Conservation (phyloP, 1,140 invertebrate genomes). For the Drosophila murphyi region DNA sequence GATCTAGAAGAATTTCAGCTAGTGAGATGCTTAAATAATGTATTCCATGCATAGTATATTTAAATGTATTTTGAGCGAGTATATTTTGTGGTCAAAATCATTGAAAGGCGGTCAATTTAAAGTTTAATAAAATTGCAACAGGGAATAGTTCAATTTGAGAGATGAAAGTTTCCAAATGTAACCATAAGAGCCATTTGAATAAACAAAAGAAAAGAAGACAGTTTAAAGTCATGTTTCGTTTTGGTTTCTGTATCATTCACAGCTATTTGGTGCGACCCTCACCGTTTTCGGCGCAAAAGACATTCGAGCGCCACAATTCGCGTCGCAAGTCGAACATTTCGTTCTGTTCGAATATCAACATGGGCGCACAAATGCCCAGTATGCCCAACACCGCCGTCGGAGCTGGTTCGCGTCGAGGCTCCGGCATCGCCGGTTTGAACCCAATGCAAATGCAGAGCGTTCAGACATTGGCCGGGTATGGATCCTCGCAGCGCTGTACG, state of each 20-base stretch:
- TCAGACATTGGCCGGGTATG: conserved; percentile 87
- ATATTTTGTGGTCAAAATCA: too few relatives aligned
- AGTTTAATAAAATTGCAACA: too few relatives aligned
- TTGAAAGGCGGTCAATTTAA: too few relatives aligned
- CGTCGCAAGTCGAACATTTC: conserved; percentile 95
- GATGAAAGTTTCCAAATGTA: too few relatives aligned
- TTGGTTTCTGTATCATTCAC: conserved; percentile 39
- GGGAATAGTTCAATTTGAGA: too few relatives aligned
- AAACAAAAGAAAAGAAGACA: neutral
- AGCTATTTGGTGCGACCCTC: conserved; percentile 95
- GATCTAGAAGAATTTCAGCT: too few relatives aligned
- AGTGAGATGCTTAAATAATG: too few relatives aligned
- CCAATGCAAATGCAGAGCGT: conserved; percentile 85
- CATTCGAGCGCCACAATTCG: conserved; percentile 95
- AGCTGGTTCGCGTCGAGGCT: conserved; percentile 86
- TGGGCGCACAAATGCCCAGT: conserved; percentile 86
- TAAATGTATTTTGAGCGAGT: too few relatives aligned
- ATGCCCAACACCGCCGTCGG: conserved; percentile 78
- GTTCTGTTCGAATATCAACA: conserved; percentile 92
- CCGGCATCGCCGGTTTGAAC: conserved; percentile 85
- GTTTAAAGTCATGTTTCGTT: neutral
- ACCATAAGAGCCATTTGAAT: too few relatives aligned
- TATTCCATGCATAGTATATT: too few relatives aligned
- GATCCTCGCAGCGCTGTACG: conserved; percentile 87
- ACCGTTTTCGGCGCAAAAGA: conserved; percentile 96